Evolutionary conservation across 2,888 invertebrate species (phyloP).

Genomic region (Cheilosia urbana): DNA sequence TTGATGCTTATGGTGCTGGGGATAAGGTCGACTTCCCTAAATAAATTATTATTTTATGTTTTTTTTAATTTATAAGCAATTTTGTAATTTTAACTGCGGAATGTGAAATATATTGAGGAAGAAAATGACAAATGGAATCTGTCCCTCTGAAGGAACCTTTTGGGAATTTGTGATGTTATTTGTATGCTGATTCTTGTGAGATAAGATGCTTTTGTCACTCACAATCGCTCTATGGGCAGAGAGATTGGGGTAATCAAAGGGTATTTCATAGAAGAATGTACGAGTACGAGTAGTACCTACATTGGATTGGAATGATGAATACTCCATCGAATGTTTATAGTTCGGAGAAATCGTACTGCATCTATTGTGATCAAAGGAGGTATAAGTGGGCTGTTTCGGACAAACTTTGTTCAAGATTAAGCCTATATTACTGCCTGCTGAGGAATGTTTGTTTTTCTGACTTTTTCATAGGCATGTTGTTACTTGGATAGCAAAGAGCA

Average conservation of each 20-base stretch:
- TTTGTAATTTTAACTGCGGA: slow-evolving; percentile 5
- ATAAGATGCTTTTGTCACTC: neutral
- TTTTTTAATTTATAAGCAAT: slow-evolving; percentile 20
- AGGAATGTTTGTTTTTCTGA: too few relatives aligned
- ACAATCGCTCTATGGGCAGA: slow-evolving; percentile 6
- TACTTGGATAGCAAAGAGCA: too few relatives aligned
- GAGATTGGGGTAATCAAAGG: neutral
- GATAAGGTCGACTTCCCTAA: neutral
- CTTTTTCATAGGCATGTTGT: too few relatives aligned
- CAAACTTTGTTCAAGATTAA: too few relatives aligned
- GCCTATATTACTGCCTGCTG: too few relatives aligned
- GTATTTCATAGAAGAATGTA: neutral
- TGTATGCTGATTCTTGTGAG: neutral
- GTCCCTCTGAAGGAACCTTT: neutral
- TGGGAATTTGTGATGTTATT: slow-evolving; percentile 20
- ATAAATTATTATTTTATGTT: slow-evolving; percentile 15
- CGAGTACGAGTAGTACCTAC: neutral
- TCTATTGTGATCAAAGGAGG: too few relatives aligned
- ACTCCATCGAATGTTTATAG: too few relatives aligned
- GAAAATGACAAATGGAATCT: neutral
- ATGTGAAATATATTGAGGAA: neutral
- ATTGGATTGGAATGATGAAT: too few relatives aligned
- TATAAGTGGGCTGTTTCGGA: too few relatives aligned
- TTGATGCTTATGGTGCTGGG: neutral
- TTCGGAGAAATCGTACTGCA: too few relatives aligned